Base-by-base conservation (phyloP, 2,113 vertebrate species). In the Dissostichus mawsoni region DNA sequence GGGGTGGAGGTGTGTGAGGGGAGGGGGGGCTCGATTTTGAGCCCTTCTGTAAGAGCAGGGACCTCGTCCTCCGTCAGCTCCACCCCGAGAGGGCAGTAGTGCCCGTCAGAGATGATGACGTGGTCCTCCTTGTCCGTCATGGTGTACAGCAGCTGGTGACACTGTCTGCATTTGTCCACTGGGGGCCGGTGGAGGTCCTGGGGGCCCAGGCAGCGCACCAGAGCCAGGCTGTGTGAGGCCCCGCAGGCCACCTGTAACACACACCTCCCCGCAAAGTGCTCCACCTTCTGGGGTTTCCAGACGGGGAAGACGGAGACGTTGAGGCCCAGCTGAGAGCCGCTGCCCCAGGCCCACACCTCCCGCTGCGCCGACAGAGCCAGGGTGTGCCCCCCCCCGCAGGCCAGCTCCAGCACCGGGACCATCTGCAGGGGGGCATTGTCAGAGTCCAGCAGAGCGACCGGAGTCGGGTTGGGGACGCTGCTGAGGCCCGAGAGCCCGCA, bases 61-160 rank as follows among this genome's bases (percentile, higher is more conserved):
- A 69, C 73, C 41, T 94, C 95, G 10, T 92, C 93, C 53, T 95
- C 95, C 0, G 95, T 93, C n/a, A 95, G 85, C 0, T 95, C 96
- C 48, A 96, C 93, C 0, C 96, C 96, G 3, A 97, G 82, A 0
- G 96, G 96, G 86, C 98, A 99, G 83, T 96, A 97, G 78, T 99
- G 98, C 57, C 95, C 96, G 78, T 99, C 98, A 1, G 98, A 99
- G 94, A 99, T 99, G 84, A 99, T 99, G 66, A 99, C 98, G 2
- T 99, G 98, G 89, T 99, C 98, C 87, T 99, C 98, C 87, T 98
- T 98, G 92, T 99, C 98, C 0, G 93, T 99, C 98, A 99, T 99
- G 7, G 97, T 99, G 90, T 97, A 98, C 11, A 99, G 93, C 67
- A 97, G 96, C 84, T 99, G 97, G 83, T 98, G 95, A 88, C 98